Evolutionary conservation across 2,888 invertebrate genomes (phyloP).

Genomic region (Dysmachus trigonus): DNA sequence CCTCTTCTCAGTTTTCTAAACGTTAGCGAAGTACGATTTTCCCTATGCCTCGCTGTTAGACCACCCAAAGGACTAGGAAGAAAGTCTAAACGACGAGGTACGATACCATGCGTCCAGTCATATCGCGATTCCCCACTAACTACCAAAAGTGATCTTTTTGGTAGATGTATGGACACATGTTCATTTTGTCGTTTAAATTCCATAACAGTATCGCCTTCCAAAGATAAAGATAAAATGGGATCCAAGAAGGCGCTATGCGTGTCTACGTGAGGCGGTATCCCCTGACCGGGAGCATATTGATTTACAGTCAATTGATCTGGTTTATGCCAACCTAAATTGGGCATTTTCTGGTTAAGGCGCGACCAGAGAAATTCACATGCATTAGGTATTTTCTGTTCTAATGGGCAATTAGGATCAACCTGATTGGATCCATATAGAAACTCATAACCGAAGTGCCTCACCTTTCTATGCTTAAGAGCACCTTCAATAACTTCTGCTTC

Average conservation of each 20-base stretch:
- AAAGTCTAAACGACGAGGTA: conserved; percentile 82
- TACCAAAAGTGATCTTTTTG: conserved; percentile 77
- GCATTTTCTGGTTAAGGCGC: conserved; percentile 63
- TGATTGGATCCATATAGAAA: conserved; percentile 89
- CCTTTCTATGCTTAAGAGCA: conserved; percentile 82
- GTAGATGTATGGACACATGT: conserved; percentile 73
- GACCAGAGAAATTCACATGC: conserved; percentile 74
- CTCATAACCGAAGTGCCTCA: conserved; percentile 91
- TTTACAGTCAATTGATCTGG: conserved; percentile 90
- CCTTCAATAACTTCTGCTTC: conserved; percentile 47
- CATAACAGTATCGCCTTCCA: conserved; percentile 86
- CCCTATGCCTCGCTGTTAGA: conserved; percentile 68
- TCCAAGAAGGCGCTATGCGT: conserved; percentile 94
- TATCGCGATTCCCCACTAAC: conserved; percentile 84
- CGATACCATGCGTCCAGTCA: conserved; percentile 89
- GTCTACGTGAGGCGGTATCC: conserved; percentile 95
- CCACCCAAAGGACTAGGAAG: conserved; percentile 68
- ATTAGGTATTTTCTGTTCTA: conserved; percentile 74
- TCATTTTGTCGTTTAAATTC: conserved; percentile 78
- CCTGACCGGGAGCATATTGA: conserved; percentile 85
- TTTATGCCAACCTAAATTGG: conserved; percentile 60
- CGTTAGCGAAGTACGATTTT: conserved; percentile 82
- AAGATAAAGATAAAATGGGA: conserved; percentile 86
- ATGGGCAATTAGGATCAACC: conserved; percentile 77
- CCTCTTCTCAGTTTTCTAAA: conserved; percentile 70